These are phyloP conservation scores for Leucophora obtusa DNA, from an alignment of 2,888 invertebrate genomes.

Conservation along the genomic window DNA sequence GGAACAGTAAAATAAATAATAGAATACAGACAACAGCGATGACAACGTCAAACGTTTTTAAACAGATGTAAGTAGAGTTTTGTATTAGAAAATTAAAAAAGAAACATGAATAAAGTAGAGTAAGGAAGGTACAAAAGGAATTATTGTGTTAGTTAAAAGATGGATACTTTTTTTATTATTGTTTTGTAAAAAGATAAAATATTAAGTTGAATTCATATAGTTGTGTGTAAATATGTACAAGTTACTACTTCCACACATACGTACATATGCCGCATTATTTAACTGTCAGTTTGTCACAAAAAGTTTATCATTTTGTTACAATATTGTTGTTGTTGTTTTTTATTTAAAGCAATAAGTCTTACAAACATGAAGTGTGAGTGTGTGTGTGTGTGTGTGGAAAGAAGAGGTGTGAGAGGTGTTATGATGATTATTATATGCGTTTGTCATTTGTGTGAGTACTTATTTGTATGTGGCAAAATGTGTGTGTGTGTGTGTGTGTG, in stretches of 20 bases:
- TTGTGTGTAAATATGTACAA: not conserved
- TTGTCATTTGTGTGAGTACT: not conserved
- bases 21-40: conserved; percentile 15
- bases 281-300: conserved; percentile 4
- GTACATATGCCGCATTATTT: not conserved
- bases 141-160: conserved; percentile 1
- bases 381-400: not conserved
- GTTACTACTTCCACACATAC: not conserved
- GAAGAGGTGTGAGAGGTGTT: not conserved
- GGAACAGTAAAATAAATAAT: conserved; percentile 1
- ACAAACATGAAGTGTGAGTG: conserved; percentile 16
- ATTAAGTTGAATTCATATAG: not conserved
- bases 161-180: not conserved
- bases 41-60: conserved; percentile 35
- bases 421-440: not conserved
- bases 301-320: conserved; percentile 1
- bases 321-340: not conserved
- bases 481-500: too few relatives aligned
- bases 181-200: not conserved
- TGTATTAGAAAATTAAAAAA: not conserved
- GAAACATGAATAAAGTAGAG: conserved; percentile 14
- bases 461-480: not conserved
- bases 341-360: conserved; percentile 1
- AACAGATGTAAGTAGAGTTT: not conserved
- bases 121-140: conserved; percentile 1